These are phyloP conservation scores for Coregonus ussuriensis DNA, from an alignment of 2,797 vertebrate species.

Conservation along the genomic window DNA sequence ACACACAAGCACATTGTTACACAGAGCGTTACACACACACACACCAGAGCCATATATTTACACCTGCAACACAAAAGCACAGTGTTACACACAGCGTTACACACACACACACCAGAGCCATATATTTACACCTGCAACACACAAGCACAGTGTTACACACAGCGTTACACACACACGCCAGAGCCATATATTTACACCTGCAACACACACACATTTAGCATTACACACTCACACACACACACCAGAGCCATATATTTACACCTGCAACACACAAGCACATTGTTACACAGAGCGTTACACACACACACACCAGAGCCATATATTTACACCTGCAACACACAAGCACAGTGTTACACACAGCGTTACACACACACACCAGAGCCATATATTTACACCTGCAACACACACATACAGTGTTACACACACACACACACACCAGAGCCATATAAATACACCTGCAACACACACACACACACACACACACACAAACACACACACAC, in stretches of 20 bases:
- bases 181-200: too few species aligned
- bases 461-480: background rate
- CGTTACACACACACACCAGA: background rate
- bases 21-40: background rate
- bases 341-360: background rate
- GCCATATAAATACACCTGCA: too few species aligned
- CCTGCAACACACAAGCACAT: background rate
- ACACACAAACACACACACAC: background rate
- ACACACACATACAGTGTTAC: background rate
- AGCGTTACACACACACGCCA: too few species aligned
- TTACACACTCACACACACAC: background rate
- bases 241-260: background rate
- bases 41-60: background rate
- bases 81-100: background rate
- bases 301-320: background rate
- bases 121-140: background rate
- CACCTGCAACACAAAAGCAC: background rate
- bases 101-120: background rate
- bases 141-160: background rate
- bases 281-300: background rate
- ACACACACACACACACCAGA: too few species aligned
- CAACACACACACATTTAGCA: too few species aligned
- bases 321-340: background rate
- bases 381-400: too few species aligned
- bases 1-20: background rate